Evolutionary conservation across 2,113 vertebrate species (phyloP).

Genomic region (Aegithalos caudatus): DNA sequence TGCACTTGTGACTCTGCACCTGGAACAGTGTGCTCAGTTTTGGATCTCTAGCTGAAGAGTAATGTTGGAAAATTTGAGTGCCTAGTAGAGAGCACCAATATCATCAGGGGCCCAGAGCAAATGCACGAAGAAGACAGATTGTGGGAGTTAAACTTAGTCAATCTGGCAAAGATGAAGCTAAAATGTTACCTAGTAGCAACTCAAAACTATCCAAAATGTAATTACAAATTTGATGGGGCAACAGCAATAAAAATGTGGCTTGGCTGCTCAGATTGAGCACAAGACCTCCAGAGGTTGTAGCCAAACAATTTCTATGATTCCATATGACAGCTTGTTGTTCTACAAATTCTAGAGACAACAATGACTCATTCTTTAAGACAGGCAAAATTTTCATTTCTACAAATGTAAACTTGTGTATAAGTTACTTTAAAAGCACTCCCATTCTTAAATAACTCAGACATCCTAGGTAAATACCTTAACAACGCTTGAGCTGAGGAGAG

Average conservation of each 20-base stretch:
- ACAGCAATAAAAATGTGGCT: not conserved
- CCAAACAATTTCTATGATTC: not conserved
- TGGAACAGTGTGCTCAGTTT: not conserved
- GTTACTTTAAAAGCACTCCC: not conserved
- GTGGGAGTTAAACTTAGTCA: not conserved
- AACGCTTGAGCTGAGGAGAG: not conserved
- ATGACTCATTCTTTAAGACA: not conserved
- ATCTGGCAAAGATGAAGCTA: not conserved
- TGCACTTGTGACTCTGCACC: not conserved
- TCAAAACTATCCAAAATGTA: not conserved
- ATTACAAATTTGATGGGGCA: not conserved
- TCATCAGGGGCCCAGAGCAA: not conserved
- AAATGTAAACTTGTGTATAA: not conserved
- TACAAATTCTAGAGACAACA: not conserved
- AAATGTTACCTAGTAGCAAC: not conserved
- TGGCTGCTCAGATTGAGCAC: not conserved
- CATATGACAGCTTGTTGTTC: not conserved
- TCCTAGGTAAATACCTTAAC: not conserved
- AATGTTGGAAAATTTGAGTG: not conserved
- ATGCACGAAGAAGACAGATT: fast-evolving
- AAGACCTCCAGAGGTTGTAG: not conserved
- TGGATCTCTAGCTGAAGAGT: not conserved
- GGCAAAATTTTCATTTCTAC: not conserved
- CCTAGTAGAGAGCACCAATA: not conserved
- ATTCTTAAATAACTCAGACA: not conserved